Base-by-base conservation (phyloP, 2,888 invertebrate genomes). In the Pandemis corylana region DNA sequence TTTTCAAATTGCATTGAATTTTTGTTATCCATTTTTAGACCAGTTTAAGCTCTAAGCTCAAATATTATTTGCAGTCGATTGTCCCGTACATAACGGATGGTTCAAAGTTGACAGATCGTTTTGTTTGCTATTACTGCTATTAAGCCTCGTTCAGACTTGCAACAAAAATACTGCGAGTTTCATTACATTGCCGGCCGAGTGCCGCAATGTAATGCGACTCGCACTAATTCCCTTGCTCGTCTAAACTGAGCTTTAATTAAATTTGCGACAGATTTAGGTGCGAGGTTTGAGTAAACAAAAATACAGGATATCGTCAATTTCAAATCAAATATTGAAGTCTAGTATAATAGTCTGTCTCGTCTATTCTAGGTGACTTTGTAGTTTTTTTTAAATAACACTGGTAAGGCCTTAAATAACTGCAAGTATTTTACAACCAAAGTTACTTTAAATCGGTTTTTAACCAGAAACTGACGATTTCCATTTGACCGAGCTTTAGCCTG, bases 61-160 rank as follows among this genome's bases (percentile, higher is more conserved):
- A 36, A 42, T 69, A 74, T 66, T 15, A 9, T 69, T 66, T 65
- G 61, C 61, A 61, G 59, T 74, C 28, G 28, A 53, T 53, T 53
- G 51, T 41, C 36, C n/a, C 41, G 53, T 28, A 65, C 42, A 62
- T n/a, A 62, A 13, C 36, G n/a, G 53, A n/a, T 51, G 28, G 13
- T 13, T 15, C 12, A 36, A 46, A 67, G 51, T 67, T 53, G 49
- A 67, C 28, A 49, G 65, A 65, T 28, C 0, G 20, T 20, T 59
- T 59, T 59, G 28, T 20, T 65, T 65, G 42, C 63, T 42, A 63
- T 44, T 42, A 42, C 1, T 12, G 59, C 12, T 10, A 59, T 15
- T 53, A 53, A 6, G 12, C 49, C 12, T 9, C 12, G 9, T 53
- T 36, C 28, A 36, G 28, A 36, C 28, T 36, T 36, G 28, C 2